Conservation (phyloP, 1,140 invertebrate genomes). For the Rhysida immarginata region DNA sequence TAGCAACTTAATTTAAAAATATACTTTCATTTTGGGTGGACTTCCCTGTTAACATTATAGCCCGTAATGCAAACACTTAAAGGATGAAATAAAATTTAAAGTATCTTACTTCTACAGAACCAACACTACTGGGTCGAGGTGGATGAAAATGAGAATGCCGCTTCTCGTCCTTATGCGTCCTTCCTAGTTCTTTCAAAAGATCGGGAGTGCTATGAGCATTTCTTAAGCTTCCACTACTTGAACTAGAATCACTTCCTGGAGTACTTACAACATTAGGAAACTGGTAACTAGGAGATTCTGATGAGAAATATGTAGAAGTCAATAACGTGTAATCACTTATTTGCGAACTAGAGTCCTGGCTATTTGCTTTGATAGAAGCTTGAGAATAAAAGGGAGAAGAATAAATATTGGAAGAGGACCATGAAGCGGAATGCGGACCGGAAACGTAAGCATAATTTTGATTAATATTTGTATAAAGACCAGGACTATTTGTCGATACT, state of each 20-base stretch:
- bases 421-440: neutral
- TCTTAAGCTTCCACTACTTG: neutral
- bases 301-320: neutral
- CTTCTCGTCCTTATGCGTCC: neutral
- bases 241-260: neutral
- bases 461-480: too few species aligned
- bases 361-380: neutral
- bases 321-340: neutral
- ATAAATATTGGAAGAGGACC: neutral
- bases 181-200: slow-evolving; percentile 7
- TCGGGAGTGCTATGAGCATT: slow-evolving; percentile 7
- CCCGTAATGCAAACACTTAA: too few species aligned
- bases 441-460: too few species aligned
- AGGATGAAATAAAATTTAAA: neutral
- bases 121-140: neutral
- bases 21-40: too few species aligned
- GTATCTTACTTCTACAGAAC: neutral
- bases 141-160: neutral
- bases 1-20: too few species aligned
- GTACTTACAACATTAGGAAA: neutral
- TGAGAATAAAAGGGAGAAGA: neutral
- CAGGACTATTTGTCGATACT: neutral
- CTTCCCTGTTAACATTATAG: too few species aligned
- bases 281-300: neutral
- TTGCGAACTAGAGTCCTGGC: too few species aligned